Base-by-base conservation (phyloP, 2,888 invertebrate genomes). In the Euzetes globulus region DNA sequence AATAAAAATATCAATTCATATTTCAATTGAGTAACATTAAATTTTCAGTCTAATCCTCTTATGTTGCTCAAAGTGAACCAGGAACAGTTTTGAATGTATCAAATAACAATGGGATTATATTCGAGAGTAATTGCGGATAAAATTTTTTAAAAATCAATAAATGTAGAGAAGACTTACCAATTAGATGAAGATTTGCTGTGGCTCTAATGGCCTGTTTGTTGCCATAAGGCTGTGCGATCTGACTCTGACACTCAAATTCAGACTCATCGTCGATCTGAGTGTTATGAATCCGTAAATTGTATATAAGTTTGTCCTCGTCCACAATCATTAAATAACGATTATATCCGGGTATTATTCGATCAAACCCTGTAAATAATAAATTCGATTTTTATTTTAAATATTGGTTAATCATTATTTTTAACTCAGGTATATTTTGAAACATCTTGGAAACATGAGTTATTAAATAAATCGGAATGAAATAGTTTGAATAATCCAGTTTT, bases 321-420 rank as follows among this genome's bases (percentile, higher is more conserved):
- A 80, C 79, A 41, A 82, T 78, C 76, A 81, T 80, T 76, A 81
- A 81, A 55, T 82, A 83, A 11, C 82, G 78, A 11, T 81, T 79
- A 75, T 79, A 82, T 1, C 83, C 83, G 5, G 83, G 82, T 45
- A 84, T 81, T 41, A 75, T 76, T 6, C 82, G 80, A 74, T 82
- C 80, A 78, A 80, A 82, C 71, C 83, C 84, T 83, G 80, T 47
- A 78, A 41, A 41, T n/a, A n/a, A n/a, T n/a, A n/a, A n/a, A n/a
- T n/a, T n/a, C n/a, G n/a, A n/a, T n/a, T n/a, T n/a, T n/a, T n/a
- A n/a, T n/a, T n/a, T n/a, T n/a, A n/a, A n/a, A n/a, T n/a, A n/a
- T n/a, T n/a, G n/a, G n/a, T n/a, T n/a, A n/a, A n/a, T n/a, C n/a
- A n/a, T n/a, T n/a, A n/a, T n/a, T n/a, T n/a, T n/a, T n/a, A n/a